Evolutionary conservation across 2,888 invertebrate genomes (phyloP).

Genomic region (Sussaba pulchella): DNA sequence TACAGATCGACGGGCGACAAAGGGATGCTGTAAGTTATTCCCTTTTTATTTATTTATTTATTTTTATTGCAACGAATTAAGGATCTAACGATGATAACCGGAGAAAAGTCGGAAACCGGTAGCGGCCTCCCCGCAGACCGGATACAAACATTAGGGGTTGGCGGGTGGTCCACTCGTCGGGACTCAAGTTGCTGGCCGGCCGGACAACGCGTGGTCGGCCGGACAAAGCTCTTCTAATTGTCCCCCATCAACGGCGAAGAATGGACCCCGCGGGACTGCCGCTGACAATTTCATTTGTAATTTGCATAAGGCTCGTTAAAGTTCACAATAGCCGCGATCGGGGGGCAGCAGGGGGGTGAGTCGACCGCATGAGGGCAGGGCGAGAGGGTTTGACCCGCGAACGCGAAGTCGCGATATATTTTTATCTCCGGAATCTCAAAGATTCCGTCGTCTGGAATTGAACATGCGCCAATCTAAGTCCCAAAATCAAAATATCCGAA

Average conservation of each 20-base stretch:
- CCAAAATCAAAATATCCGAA: background rate
- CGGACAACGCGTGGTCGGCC: conserved; percentile 77
- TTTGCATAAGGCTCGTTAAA: conserved; percentile 80
- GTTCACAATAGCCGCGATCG: conserved; percentile 73
- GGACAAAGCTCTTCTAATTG: conserved; percentile 82
- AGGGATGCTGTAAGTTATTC: too few species aligned
- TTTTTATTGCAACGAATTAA: background rate
- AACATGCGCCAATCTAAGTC: background rate
- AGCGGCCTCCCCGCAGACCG: conserved; percentile 74
- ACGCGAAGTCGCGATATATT: conserved; percentile 2
- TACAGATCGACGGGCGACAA: too few species aligned
- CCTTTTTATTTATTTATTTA: too few species aligned
- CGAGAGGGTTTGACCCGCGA: background rate
- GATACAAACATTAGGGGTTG: conserved; percentile 81
- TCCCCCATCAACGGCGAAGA: conserved; percentile 80
- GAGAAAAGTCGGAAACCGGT: conserved; percentile 58
- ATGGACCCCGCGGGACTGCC: conserved; percentile 75
- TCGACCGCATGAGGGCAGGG: too few species aligned
- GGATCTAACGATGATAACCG: conserved; percentile 12
- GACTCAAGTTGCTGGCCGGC: conserved; percentile 77
- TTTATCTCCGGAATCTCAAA: background rate
- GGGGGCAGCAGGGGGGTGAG: background rate
- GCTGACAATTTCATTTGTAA: conserved; percentile 82
- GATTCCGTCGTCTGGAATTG: background rate
- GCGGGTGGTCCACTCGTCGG: conserved; percentile 79